These are phyloP conservation scores for Chelidonichthys spinosus DNA, from an alignment of 2,797 vertebrate genomes.

Conservation along the genomic window DNA sequence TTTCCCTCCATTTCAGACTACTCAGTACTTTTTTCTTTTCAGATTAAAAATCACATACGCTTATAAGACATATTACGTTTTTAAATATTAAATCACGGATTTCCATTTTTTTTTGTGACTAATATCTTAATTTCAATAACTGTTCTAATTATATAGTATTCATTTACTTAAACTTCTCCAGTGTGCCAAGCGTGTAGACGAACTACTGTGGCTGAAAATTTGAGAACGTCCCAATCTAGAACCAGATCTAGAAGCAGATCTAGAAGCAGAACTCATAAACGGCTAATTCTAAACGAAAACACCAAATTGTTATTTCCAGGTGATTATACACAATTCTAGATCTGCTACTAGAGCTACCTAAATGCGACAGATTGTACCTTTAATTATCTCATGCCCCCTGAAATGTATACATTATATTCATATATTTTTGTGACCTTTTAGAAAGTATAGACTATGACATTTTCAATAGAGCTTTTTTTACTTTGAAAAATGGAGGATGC, in stretches of 20 bases:
- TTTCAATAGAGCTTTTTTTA: neutral
- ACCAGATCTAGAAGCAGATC: neutral
- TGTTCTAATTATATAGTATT: no score
- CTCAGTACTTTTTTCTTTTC: neutral
- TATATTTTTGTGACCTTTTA: neutral
- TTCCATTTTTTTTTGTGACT: neutral
- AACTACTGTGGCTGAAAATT: no score
- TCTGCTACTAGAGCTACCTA: no score
- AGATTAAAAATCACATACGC: neutral
- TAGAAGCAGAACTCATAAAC: neutral
- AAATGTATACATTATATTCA: neutral
- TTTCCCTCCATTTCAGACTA: neutral
- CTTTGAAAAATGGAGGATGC: neutral
- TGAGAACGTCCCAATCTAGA: no score
- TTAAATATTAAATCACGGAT: neutral
- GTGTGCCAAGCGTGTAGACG: no score
- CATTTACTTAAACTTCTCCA: no score
- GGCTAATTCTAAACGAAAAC: no score
- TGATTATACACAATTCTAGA: no score
- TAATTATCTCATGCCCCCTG: neutral
- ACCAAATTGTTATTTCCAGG: no score
- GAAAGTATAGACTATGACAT: no score
- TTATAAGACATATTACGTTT: neutral
- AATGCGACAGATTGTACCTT: neutral
- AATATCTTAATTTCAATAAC: no score